Evolutionary conservation across 2,888 invertebrate species (phyloP).

Genomic region (Chirona hameri): DNA sequence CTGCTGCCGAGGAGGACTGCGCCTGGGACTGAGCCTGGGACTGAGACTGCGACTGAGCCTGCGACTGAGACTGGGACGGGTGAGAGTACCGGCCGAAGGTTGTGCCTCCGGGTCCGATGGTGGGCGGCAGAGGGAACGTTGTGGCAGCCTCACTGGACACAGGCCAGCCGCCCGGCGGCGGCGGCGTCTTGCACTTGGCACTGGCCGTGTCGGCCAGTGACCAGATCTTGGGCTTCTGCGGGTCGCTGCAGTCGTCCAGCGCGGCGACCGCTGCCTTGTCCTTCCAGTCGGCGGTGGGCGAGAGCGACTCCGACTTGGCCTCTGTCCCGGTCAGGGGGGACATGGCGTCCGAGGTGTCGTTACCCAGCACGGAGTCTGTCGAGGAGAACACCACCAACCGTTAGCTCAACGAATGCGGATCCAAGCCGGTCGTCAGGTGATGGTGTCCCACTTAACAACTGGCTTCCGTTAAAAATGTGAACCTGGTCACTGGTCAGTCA

Average conservation of each 20-base stretch:
- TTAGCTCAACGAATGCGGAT: neutral
- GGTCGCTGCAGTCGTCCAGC: slow-evolving; percentile 23
- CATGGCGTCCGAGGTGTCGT: neutral
- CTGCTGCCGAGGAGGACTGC: neutral
- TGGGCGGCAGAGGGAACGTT: slow-evolving; percentile 39
- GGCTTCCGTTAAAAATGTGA: too few relatives aligned
- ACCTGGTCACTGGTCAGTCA: too few relatives aligned
- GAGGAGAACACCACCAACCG: neutral
- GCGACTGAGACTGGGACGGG: slow-evolving; percentile 36
- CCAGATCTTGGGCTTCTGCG: slow-evolving; percentile 87
- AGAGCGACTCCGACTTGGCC: slow-evolving; percentile 13
- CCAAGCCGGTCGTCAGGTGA: too few relatives aligned
- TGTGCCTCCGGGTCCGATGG: slow-evolving; percentile 38
- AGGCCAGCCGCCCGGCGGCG: slow-evolving; percentile 55
- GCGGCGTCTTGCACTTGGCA: slow-evolving; percentile 88
- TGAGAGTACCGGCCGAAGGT: slow-evolving; percentile 37
- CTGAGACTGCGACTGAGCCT: neutral
- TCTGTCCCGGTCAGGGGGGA: slow-evolving; percentile 12
- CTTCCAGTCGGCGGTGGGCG: neutral
- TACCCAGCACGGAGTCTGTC: neutral
- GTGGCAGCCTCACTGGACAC: slow-evolving; percentile 34
- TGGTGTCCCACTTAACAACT: too few relatives aligned
- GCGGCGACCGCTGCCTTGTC: neutral
- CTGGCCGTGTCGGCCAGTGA: slow-evolving; percentile 89
- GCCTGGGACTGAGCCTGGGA: too few relatives aligned